Conservation (phyloP, 2,888 invertebrate species). For the Drosophila helvetica region DNA sequence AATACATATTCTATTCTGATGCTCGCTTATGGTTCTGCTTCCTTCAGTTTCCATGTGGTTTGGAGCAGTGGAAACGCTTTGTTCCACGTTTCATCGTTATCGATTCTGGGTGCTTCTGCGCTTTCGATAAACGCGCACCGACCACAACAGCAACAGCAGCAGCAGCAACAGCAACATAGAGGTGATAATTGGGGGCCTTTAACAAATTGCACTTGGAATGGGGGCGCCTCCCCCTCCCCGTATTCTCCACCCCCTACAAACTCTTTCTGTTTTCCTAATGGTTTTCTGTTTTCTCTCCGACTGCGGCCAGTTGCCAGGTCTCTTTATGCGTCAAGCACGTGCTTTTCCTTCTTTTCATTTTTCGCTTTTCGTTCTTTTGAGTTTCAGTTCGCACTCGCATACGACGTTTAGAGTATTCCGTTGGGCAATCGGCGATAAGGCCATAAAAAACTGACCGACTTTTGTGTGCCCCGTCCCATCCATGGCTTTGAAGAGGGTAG, state of each 20-base stretch:
- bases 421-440: constrained; percentile 49
- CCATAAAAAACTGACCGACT: constrained; percentile 22
- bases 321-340: constrained; percentile 64
- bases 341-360: constrained; percentile 45
- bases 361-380: constrained; percentile 18
- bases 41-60: background rate
- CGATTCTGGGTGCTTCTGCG: background rate
- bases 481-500: background rate
- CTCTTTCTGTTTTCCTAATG: background rate
- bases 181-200: background rate
- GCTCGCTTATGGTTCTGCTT: no score
- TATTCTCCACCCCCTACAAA: constrained; percentile 21
- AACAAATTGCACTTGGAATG: background rate
- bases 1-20: no score
- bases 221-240: background rate
- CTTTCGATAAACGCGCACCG: constrained; percentile 1
- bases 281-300: constrained; percentile 3
- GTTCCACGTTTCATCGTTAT: background rate
- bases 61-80: background rate
- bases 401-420: background rate
- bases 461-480: background rate
- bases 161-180: background rate
- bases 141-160: background rate
- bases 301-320: background rate
- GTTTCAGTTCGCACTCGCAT: constrained; percentile 7